Conservation (phyloP, 2,113 vertebrate species). For the Turnix velox region DNA sequence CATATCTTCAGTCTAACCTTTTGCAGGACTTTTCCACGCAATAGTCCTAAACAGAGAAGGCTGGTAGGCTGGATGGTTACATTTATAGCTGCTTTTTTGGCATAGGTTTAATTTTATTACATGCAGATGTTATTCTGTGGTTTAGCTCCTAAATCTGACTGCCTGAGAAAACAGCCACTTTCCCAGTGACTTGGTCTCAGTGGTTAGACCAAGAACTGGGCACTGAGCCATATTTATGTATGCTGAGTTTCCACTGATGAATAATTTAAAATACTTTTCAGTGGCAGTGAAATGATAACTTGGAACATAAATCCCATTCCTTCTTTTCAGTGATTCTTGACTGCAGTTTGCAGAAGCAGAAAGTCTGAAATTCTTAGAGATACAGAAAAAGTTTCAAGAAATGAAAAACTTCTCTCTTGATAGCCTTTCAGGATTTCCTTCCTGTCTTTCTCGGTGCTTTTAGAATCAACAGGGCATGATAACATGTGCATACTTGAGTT, state of each 20-base stretch:
- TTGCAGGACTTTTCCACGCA: constrained; percentile 31
- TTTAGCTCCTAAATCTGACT: constrained; percentile 39
- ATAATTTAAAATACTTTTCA: constrained; percentile 52
- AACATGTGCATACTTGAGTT: not conserved
- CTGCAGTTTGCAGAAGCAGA: not conserved
- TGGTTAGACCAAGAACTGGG: constrained; percentile 48
- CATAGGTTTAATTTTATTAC: constrained; percentile 22
- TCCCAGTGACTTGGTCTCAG: constrained; percentile 53
- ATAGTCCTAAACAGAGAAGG: not conserved
- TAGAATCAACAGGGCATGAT: not conserved
- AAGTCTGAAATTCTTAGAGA: not conserved
- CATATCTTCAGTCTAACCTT: not conserved
- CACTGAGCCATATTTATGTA: constrained; percentile 44
- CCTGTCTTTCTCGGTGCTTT: not conserved
- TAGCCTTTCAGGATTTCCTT: not conserved
- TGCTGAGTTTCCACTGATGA: constrained; percentile 45
- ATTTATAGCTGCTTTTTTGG: constrained; percentile 48
- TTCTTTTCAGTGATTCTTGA: constrained; percentile 18
- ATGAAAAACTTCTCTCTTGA: not conserved
- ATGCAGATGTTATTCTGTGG: constrained; percentile 54
- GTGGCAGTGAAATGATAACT: constrained; percentile 50
- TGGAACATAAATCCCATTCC: constrained; percentile 1
- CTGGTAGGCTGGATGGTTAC: not conserved
- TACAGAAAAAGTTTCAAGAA: not conserved
- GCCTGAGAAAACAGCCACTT: constrained; percentile 47